Conservation (phyloP, 2,888 invertebrate species). For the Cabera pusaria region DNA sequence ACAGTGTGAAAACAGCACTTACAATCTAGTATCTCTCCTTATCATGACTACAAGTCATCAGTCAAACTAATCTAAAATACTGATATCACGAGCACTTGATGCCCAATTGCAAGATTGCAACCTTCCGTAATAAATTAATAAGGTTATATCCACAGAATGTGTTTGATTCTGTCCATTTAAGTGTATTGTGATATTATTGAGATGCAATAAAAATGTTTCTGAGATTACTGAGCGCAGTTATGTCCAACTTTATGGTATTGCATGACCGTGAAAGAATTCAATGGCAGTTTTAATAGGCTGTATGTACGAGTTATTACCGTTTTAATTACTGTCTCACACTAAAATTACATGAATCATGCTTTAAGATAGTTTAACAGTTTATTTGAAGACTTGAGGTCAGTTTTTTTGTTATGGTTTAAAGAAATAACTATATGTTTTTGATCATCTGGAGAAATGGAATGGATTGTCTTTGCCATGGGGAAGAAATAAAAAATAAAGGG, state of each 20-base stretch:
- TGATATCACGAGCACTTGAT: slow-evolving; percentile 48
- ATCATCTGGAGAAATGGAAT: too few relatives aligned
- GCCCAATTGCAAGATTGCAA: slow-evolving; percentile 3
- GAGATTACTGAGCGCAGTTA: slow-evolving; percentile 17
- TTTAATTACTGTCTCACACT: neutral
- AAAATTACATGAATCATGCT: neutral
- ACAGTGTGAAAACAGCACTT: slow-evolving; percentile 34
- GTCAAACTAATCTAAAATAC: slow-evolving; percentile 60
- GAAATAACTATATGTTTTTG: too few relatives aligned
- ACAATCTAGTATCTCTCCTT: slow-evolving; percentile 52
- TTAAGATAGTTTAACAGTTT: neutral
- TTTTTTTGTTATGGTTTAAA: too few relatives aligned
- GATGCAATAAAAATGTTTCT: slow-evolving; percentile 23
- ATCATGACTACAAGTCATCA: slow-evolving; percentile 59
- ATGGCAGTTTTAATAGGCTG: neutral
- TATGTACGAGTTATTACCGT: neutral
- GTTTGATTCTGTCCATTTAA: slow-evolving; percentile 30
- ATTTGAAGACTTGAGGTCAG: too few relatives aligned
- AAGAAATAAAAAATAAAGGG: slow-evolving; percentile 24
- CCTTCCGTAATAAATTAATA: slow-evolving; percentile 14
- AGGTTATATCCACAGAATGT: slow-evolving; percentile 23
- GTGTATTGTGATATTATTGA: slow-evolving; percentile 27
- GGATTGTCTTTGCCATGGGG: neutral
- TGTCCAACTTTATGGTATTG: slow-evolving; percentile 7
- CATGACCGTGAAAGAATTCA: slow-evolving; percentile 3